These are phyloP conservation scores for Macrobrachium rosenbergii DNA, from an alignment of 1,140 invertebrate species.

Conservation along the genomic window DNA sequence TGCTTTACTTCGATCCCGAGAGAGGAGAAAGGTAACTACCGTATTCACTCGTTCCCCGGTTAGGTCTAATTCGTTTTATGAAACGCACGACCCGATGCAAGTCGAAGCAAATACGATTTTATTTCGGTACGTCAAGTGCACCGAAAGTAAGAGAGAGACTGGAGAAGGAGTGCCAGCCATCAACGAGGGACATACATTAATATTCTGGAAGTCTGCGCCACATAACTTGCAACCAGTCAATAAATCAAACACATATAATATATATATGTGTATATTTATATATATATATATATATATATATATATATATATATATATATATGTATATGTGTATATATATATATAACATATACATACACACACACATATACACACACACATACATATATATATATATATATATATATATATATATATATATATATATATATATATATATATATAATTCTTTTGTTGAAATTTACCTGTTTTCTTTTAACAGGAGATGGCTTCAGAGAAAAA, in stretches of 20 bases:
- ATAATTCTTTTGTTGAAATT: background rate
- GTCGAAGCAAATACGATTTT: background rate
- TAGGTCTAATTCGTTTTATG: no score
- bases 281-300: background rate
- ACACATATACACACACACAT: background rate
- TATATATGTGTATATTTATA: background rate
- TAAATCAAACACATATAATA: background rate
- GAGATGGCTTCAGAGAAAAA: no score
- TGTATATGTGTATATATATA: background rate
- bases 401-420: background rate
- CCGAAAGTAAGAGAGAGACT: no score
- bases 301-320: background rate
- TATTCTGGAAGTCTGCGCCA: no score
- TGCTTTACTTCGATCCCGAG: background rate
- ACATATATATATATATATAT: background rate
- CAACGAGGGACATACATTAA: no score
- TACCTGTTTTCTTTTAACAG: no score
- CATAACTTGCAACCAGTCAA: no score
- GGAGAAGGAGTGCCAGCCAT: background rate
- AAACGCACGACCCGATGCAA: no score
- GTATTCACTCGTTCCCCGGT: no score
- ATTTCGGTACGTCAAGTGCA: background rate
- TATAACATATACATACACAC: background rate
- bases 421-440: background rate
- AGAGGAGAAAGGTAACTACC: background rate